Conservation (phyloP, 2,797 vertebrate genomes). For the Pseudocheirus occidentalis region DNA sequence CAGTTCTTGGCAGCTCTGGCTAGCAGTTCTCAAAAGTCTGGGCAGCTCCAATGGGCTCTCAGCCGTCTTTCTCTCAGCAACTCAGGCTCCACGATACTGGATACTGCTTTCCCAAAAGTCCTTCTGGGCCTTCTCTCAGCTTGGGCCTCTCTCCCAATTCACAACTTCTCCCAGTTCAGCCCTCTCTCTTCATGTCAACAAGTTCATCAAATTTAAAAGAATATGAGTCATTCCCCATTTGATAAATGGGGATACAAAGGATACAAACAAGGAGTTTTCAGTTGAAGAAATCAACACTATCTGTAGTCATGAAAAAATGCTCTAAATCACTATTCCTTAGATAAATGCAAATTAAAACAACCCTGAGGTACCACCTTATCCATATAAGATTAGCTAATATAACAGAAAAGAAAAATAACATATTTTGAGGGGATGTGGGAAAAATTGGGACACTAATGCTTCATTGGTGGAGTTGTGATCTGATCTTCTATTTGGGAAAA, state of each 20-base stretch:
- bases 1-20: too few species aligned
- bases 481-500: background rate
- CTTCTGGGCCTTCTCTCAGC: too few species aligned
- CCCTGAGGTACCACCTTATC: background rate
- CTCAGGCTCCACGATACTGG: too few species aligned
- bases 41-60: too few species aligned
- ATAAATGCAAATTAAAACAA: background rate
- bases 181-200: too few species aligned
- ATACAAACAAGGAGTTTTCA: background rate
- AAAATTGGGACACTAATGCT: background rate
- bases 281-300: background rate
- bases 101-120: too few species aligned
- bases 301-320: background rate
- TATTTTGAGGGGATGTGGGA: background rate
- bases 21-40: too few species aligned
- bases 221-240: background rate
- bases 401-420: background rate
- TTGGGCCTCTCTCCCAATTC: too few species aligned
- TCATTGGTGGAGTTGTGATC: background rate
- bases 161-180: too few species aligned
- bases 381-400: background rate
- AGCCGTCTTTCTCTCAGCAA: too few species aligned
- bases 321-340: background rate
- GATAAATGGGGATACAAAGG: background rate
- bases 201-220: background rate